Evolutionary conservation across 2,888 invertebrate genomes (phyloP).

Genomic region (Blastobasis adustella): DNA sequence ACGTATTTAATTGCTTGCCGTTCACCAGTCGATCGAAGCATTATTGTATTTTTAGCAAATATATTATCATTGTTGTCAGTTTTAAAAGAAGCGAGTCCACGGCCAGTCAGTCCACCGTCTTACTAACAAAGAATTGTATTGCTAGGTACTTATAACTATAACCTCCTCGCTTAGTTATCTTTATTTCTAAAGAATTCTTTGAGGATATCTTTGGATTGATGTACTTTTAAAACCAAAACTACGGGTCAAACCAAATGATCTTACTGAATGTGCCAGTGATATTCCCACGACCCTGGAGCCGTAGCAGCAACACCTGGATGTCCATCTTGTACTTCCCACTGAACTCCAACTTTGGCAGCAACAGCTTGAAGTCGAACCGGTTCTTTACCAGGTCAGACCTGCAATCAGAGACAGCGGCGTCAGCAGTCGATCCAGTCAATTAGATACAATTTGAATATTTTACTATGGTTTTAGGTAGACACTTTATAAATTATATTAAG

Average conservation of each 20-base stretch:
- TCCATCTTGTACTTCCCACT: conserved; percentile 81
- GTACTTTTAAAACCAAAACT: too few species aligned
- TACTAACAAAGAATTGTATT: too few species aligned
- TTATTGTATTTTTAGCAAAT: too few species aligned
- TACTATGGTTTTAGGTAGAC: too few species aligned
- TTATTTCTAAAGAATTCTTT: background rate
- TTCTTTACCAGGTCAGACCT: conserved; percentile 78
- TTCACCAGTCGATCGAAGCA: too few species aligned
- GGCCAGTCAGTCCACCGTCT: too few species aligned
- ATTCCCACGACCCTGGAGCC: conserved; percentile 78
- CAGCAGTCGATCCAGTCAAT: conserved; percentile 47
- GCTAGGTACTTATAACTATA: too few species aligned
- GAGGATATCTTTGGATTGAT: background rate
- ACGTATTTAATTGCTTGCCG: too few species aligned
- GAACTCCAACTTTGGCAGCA: conserved; percentile 75
- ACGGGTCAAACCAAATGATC: conserved; percentile 21
- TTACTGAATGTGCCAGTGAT: conserved; percentile 80
- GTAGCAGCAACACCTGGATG: conserved; percentile 77
- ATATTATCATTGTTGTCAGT: too few species aligned
- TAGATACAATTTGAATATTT: too few species aligned
- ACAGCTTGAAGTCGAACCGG: conserved; percentile 76
- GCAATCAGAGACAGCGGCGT: conserved; percentile 34
- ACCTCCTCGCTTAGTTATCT: background rate
- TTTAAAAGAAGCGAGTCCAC: too few species aligned
- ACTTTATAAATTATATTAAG: too few species aligned